Evolutionary conservation across 1,140 invertebrate species (phyloP), one percentile per base, ranked within the genome.

Genomic region (Dendroctonus ponderosae): DNA sequence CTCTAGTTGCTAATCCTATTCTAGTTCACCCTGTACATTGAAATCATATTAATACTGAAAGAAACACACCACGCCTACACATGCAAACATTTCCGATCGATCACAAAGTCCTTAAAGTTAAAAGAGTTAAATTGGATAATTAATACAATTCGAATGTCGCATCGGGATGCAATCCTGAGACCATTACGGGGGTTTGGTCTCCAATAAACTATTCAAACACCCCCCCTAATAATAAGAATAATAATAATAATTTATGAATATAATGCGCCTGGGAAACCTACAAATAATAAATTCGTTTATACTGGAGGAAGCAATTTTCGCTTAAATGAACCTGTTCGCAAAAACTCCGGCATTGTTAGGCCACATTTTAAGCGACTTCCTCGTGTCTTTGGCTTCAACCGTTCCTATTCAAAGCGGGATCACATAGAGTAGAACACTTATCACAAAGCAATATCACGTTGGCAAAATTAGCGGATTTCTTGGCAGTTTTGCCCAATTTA

Each of bases 11-110:
- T 26, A 26, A 26, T 26, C 26, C 26, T 26, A 26, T 26, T 3
- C 26, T 26, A 26, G 26, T 26, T 26, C 51, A 53, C 51, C 51
- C 51, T 53, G 51, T 53, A 53, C 37, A 26, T 26, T 53, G 37
- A 53, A 53, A 26, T 26, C 3, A 53, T n/a, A 38, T 14, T 53
- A 38, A 53, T 26, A 53, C 51, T 38, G 51, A 53, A 53, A 14
- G 12, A 53, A 53, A 53, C 51, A 26, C 26, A 26, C 26, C 11
- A 14, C n/a, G 11, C n/a, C 51, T 14, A 6, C n/a, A 15, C 14
- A 53, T 26, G 37, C 37, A 53, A 53, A 26, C 51, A 38, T 46
- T 46, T 46, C 12, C 12, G 44, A 4, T 2, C 12, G 12, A 11
- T 46, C 9, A 4, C 12, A 11, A 9, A 0, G 44, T 46, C 9